phyloP scores from a whole-genome alignment of 2,797 vertebrate species.

The Phalloptychus januarius region DNA sequence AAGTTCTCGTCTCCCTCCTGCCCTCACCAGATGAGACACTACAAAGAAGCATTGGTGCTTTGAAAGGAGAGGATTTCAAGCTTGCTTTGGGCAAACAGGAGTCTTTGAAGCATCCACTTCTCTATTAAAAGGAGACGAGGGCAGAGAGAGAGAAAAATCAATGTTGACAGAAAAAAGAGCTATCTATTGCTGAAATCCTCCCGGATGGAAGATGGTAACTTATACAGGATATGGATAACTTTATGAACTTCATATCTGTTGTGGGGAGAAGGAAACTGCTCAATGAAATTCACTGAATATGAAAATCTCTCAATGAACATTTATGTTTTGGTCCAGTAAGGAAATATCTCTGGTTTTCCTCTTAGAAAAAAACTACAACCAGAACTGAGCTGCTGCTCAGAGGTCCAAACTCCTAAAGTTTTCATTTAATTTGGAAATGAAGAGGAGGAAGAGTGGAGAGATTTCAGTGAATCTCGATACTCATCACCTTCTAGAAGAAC shows the following conservation, averaged over 20 bases:
- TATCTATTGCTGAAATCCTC: conserved; percentile 71
- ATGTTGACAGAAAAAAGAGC: conserved; percentile 80
- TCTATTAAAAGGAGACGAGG: conserved; percentile 74
- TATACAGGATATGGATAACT: conserved; percentile 41
- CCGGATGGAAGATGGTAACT: conserved; percentile 60
- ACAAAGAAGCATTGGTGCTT: conserved; percentile 86
- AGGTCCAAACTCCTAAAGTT: not conserved
- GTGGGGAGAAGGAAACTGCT: conserved; percentile 12
- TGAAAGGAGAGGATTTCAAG: conserved; percentile 89
- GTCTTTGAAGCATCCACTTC: conserved; percentile 73
- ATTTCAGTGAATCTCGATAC: not conserved
- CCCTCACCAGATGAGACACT: conserved; percentile 86
- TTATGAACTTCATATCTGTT: conserved; percentile 34
- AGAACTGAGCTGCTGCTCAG: not conserved
- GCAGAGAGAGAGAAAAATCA: conserved; percentile 78
- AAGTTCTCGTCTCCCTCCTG: conserved; percentile 80
- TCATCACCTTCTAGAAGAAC: not conserved
- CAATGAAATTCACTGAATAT: not conserved
- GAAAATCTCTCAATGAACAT: not conserved
- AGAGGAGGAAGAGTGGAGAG: not conserved
- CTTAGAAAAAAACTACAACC: not conserved
- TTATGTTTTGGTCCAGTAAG: not conserved
- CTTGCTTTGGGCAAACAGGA: conserved; percentile 88
- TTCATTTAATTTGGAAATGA: not conserved
- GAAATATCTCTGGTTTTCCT: not conserved